Percentiles rank a stretch among this genome's conserved stretches.
Conservation (phyloP, 1,140 invertebrate genomes). For the Ridgeia piscesae region DNA sequence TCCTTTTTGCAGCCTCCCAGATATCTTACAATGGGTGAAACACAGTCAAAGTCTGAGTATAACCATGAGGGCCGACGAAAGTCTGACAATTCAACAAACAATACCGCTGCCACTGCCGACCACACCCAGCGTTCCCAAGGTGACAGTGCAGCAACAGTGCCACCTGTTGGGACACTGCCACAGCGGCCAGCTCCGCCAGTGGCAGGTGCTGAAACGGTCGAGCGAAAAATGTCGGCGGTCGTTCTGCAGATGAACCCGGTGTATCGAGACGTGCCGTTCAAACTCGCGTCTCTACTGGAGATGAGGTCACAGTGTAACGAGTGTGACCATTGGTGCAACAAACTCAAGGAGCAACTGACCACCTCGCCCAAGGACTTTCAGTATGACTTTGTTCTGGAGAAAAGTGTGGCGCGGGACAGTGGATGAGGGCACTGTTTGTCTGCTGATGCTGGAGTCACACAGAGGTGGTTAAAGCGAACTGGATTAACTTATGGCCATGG, state of each 20-base stretch:
- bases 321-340: not conserved
- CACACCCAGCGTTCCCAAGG: not conserved
- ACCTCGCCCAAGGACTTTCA: not conserved
- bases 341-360: not conserved
- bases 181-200: not conserved
- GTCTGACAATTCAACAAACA: not conserved
- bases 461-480: not conserved
- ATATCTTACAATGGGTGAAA: not conserved
- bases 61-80: not conserved
- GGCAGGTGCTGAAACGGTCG: not conserved
- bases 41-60: not conserved
- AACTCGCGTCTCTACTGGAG: not conserved
- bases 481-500: not conserved
- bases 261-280: not conserved
- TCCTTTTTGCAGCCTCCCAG: not conserved
- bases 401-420: not conserved
- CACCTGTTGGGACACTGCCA: not conserved
- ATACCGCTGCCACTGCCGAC: not conserved
- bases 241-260: slow-evolving; percentile 3
- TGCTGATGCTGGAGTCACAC: not conserved
- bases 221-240: not conserved
- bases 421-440: not conserved
- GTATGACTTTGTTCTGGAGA: not conserved
- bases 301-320: not conserved
- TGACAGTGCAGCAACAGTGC: not conserved